Conservation (phyloP, 2,888 invertebrate species). For the Archaeoteleia sp. region DNA sequence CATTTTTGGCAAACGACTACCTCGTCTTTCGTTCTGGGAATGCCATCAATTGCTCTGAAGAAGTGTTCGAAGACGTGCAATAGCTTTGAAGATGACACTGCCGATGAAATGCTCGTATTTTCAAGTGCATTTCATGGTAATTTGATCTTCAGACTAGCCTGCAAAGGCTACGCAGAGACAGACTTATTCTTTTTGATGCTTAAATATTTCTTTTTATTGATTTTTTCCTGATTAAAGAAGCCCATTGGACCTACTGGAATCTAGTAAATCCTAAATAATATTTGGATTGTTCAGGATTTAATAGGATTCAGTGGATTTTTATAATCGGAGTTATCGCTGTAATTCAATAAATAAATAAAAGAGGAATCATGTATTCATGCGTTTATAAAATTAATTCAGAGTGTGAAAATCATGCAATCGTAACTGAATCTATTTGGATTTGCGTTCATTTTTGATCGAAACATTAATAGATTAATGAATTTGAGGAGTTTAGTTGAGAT, state of each 20-base stretch:
- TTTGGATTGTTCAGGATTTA: no score
- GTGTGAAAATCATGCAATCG: conserved; percentile 30
- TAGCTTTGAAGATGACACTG: conserved; percentile 51
- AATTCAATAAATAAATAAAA: conserved; percentile 8
- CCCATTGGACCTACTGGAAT: no score
- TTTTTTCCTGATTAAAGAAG: neutral
- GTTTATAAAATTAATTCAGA: conserved; percentile 11
- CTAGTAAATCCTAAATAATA: no score
- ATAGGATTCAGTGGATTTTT: neutral
- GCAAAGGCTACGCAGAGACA: conserved; percentile 35
- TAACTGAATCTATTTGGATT: conserved; percentile 35
- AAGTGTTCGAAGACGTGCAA: conserved; percentile 51
- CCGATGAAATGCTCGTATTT: conserved; percentile 39
- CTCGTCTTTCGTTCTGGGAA: conserved; percentile 52
- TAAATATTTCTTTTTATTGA: conserved; percentile 9
- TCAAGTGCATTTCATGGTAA: conserved; percentile 41
- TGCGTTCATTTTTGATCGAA: conserved; percentile 29
- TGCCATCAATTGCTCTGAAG: conserved; percentile 45
- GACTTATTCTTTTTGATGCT: conserved; percentile 26
- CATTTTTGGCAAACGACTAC: conserved; percentile 51
- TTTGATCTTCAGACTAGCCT: conserved; percentile 47
- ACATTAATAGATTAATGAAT: conserved; percentile 34
- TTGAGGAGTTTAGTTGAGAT: conserved; percentile 41
- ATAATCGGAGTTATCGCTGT: neutral
- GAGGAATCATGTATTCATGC: conserved; percentile 9